Evolutionary conservation across 2,888 invertebrate species (phyloP).

Genomic region (Dasysyrphus albostriatus): DNA sequence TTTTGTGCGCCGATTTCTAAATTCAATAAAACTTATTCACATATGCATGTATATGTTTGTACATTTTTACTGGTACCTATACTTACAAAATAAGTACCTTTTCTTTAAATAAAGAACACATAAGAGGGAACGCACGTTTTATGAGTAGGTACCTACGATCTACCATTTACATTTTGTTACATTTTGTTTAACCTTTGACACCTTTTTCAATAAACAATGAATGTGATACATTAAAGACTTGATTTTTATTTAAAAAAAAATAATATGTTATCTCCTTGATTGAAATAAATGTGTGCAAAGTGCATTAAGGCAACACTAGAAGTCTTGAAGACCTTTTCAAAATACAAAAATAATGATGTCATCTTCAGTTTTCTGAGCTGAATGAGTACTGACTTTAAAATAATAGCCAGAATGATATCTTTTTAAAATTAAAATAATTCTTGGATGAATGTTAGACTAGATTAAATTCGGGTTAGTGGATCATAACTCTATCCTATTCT

Average conservation of each 20-base stretch:
- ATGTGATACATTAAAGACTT: not conserved
- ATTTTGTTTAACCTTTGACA: not conserved
- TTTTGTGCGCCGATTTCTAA: slow-evolving; percentile 5
- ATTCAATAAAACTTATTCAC: slow-evolving; percentile 5
- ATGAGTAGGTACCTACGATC: not conserved
- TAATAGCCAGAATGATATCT: no score
- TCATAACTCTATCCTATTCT: no score
- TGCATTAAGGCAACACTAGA: no score
- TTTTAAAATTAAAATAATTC: no score
- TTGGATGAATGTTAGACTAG: no score
- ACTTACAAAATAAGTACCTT: not conserved
- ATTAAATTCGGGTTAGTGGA: no score
- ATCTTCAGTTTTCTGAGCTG: no score
- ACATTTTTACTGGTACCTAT: not conserved
- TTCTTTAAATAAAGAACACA: slow-evolving; percentile 7
- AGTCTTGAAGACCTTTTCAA: no score
- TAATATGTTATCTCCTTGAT: not conserved
- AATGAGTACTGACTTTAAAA: no score
- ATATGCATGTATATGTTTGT: not conserved
- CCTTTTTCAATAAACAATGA: not conserved
- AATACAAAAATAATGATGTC: no score
- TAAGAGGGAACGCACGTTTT: slow-evolving; percentile 5
- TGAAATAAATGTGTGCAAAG: not conserved
- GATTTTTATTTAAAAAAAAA: not conserved
- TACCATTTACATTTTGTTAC: not conserved